phyloP scores from a whole-genome alignment of 2,113 vertebrate genomes.

The Gnathonemus longibarbis region DNA sequence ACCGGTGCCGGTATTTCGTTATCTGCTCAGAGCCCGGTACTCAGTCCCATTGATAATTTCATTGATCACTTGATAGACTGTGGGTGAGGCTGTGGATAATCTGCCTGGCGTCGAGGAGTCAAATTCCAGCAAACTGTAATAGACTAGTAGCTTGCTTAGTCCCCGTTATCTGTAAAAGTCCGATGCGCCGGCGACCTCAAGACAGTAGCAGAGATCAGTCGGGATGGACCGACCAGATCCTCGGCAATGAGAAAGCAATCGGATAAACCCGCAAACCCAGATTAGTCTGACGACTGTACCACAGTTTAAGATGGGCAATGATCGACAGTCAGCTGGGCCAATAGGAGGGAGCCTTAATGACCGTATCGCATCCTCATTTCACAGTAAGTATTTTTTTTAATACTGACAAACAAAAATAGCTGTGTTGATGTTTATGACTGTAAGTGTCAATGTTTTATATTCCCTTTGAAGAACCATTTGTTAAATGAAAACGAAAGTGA shows the following conservation, averaged over 20 bases:
- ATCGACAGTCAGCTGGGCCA: conserved; percentile 31
- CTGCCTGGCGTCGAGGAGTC: neutral
- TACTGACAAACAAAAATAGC: conserved; percentile 22
- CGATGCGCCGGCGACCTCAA: conserved; percentile 31
- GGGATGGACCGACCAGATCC: conserved; percentile 40
- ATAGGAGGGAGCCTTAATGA: conserved; percentile 13
- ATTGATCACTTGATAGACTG: conserved; percentile 25
- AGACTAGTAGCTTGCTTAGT: conserved; percentile 24
- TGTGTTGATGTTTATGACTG: neutral
- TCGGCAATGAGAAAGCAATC: conserved; percentile 38
- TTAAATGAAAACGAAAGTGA: neutral
- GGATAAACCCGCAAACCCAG: conserved; percentile 31
- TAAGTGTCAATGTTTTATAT: neutral
- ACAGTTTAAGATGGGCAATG: conserved; percentile 17
- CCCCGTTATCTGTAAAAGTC: conserved; percentile 37
- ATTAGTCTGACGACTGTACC: conserved; percentile 28
- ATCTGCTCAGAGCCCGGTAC: conserved; percentile 21
- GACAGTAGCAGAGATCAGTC: conserved; percentile 30
- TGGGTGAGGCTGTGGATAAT: conserved; percentile 20
- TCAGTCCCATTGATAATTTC: conserved; percentile 33
- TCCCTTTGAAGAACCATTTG: neutral
- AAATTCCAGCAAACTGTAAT: conserved; percentile 16
- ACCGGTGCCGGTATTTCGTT: conserved; percentile 21
- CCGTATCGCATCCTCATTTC: neutral
- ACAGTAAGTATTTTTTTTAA: conserved; percentile 12